Base-by-base conservation (phyloP, 2,888 invertebrate species). In the Agonopterix heracliana region DNA sequence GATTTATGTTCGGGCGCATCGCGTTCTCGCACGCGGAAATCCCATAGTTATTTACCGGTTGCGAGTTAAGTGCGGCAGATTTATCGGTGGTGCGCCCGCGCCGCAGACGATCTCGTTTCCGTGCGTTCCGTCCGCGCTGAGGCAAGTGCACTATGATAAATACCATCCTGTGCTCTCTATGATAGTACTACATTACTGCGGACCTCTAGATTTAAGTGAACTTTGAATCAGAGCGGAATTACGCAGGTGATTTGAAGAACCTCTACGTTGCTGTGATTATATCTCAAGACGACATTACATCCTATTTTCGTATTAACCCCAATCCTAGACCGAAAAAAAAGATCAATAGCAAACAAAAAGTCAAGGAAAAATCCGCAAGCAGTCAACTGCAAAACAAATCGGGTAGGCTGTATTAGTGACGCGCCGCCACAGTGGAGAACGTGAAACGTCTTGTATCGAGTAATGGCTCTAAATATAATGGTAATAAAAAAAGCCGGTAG, bases 11-110 rank as follows among this genome's bases (percentile, higher is more conserved):
- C 71, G 68, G 74, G 82, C 82, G 83, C 83, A 81, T 82, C 85
- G 81, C 74, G 75, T 75, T 76, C 83, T 76, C 80, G 85, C 88
- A 88, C 86, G 84, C 86, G 88, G 88, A 88, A 88, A 88, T 86
- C 87, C 83, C 84, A 84, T 86, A 83, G 87, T 88, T 87, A 87
- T 88, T 87, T 88, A 87, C 88, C 87, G 85, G 86, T 86, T 81
- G 86, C 81, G 82, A 84, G 84, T 78, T 86, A 86, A 86, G 84
- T 84, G 86, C 86, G 79, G 83, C 82, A 84, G 86, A 88, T 88
- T 88, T 88, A 88, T 88, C 85, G 84, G 74, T 65, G 10, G 41
- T 12, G 41, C 59, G 66, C 50, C 41, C 67, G 75, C 68, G 74
- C 75, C 68, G 64, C 67, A 72, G 81, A 80, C 83, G 84, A 81